Conservation (phyloP, 2,797 vertebrate species). For the Cuniculus paca region DNA sequence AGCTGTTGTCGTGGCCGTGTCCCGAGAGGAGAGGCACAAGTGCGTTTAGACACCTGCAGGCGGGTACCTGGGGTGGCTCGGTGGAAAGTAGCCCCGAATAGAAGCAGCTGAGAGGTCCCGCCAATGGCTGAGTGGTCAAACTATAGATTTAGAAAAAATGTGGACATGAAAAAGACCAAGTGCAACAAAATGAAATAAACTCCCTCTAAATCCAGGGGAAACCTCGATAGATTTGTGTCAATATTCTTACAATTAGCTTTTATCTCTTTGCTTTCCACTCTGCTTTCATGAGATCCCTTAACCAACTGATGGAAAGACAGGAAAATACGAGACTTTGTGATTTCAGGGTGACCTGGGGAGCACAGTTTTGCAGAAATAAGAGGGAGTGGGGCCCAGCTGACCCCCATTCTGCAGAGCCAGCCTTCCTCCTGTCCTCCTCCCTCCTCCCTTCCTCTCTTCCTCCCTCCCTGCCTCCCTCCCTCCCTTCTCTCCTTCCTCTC, state of each 20-base stretch:
- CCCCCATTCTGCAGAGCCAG: no score
- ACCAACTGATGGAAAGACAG: not conserved
- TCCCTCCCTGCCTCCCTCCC: rapidly evolving
- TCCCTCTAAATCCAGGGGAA: not conserved
- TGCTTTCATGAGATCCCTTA: not conserved
- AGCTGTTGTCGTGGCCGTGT: rapidly evolving
- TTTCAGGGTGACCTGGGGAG: not conserved
- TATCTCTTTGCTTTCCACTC: not conserved
- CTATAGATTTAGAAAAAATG: not conserved
- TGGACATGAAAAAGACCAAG: not conserved
- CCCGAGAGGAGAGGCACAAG: not conserved
- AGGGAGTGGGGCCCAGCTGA: not conserved
- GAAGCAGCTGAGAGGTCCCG: not conserved
- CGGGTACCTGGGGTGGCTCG: no score
- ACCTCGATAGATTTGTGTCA: not conserved
- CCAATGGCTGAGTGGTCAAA: no score
- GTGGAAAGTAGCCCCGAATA: not conserved
- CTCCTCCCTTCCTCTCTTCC: rapidly evolving
- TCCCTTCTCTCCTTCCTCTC: no score
- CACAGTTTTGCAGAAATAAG: rapidly evolving
- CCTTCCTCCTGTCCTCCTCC: not conserved
- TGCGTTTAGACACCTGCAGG: not conserved
- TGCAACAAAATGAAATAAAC: not conserved
- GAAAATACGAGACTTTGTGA: not conserved
- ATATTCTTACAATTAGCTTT: no score